A percentile compares a stretch with the other conserved stretches of the same genome.
Conservation (phyloP, 2,797 vertebrate species). For the Triplophysa yarkandensis region DNA sequence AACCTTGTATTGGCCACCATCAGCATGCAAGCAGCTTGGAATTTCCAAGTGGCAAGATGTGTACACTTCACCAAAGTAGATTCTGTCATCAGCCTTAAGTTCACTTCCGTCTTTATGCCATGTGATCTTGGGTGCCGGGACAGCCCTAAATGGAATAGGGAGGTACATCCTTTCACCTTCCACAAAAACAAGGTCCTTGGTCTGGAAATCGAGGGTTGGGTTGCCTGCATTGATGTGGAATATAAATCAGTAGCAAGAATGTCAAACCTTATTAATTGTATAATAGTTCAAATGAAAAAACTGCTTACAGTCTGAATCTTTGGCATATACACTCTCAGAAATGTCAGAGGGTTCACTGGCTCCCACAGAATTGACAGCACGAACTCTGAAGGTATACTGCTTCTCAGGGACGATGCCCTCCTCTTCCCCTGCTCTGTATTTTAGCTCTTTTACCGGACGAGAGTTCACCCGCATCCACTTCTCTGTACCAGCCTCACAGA, state of each 20-base stretch:
- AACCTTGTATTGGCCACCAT: constrained; percentile 93
- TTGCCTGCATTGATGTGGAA: constrained; percentile 75
- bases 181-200: constrained; percentile 89
- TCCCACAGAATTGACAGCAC: constrained; percentile 91
- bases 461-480: constrained; percentile 99
- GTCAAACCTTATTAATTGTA: neutral
- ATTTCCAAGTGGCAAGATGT: constrained; percentile 87
- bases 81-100: constrained; percentile 86
- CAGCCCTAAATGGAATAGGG: constrained; percentile 88
- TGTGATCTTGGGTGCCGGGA: constrained; percentile 87
- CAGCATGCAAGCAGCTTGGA: constrained; percentile 82
- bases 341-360: constrained; percentile 95
- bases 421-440: constrained; percentile 83
- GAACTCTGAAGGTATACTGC: constrained; percentile 91
- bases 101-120: constrained; percentile 98
- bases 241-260: constrained; percentile 10
- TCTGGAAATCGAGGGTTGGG: constrained; percentile 90
- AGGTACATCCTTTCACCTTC: constrained; percentile 93
- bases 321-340: constrained; percentile 93
- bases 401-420: constrained; percentile 93
- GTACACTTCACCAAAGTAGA: constrained; percentile 86
- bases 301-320: constrained; percentile 91
- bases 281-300: neutral
- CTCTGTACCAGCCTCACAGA: constrained; percentile 93
- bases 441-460: constrained; percentile 94